phyloP scores from a whole-genome alignment of 2,888 invertebrate genomes.

The Seira musarum region DNA sequence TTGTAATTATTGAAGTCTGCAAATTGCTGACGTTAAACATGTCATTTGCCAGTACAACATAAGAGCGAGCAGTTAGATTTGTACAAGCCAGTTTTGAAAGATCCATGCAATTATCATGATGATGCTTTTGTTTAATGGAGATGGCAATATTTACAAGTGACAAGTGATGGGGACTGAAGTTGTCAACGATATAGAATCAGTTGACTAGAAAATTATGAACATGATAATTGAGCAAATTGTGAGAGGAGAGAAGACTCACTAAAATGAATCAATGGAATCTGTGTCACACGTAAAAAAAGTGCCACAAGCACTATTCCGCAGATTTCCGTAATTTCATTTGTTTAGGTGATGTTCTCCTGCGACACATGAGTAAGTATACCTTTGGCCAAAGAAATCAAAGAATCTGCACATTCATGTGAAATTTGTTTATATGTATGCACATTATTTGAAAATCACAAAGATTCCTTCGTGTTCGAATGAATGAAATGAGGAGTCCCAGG shows the following conservation, averaged over 20 bases:
- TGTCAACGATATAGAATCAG: conserved; percentile 17
- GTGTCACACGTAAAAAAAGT: background rate
- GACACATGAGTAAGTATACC: too few relatives aligned
- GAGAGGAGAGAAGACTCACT: background rate
- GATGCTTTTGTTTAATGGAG: conserved; percentile 6
- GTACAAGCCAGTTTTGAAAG: too few relatives aligned
- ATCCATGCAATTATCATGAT: background rate
- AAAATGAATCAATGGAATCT: background rate
- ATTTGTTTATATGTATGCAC: too few relatives aligned
- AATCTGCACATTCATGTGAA: too few relatives aligned
- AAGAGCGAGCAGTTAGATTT: too few relatives aligned
- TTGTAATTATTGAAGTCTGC: conserved; percentile 7
- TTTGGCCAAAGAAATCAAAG: too few relatives aligned
- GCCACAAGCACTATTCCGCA: background rate
- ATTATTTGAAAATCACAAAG: too few relatives aligned
- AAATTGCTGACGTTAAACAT: background rate
- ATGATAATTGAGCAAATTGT: conserved; percentile 11
- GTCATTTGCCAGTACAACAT: background rate
- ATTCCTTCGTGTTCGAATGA: too few relatives aligned
- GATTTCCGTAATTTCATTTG: background rate
- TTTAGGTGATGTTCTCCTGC: too few relatives aligned
- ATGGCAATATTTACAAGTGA: conserved; percentile 13
- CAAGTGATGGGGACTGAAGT: background rate
- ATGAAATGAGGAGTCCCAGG: too few relatives aligned
- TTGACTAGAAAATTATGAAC: conserved; percentile 14